phyloP scores from a whole-genome alignment of 2,888 invertebrate genomes.

The Acheta domesticus region DNA sequence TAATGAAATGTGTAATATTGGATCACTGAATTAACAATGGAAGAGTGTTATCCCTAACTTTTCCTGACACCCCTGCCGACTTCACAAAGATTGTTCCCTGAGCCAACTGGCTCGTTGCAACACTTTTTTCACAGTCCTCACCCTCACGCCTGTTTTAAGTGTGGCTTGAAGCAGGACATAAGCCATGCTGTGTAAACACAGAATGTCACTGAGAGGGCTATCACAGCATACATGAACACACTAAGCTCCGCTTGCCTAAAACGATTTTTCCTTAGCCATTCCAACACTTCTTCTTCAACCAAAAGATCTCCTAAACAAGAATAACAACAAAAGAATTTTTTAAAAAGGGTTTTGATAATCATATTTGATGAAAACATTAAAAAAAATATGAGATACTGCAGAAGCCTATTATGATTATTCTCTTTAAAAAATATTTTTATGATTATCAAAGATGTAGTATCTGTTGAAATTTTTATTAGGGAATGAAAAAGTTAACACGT shows the following conservation, averaged over 20 bases:
- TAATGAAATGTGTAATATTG: no score
- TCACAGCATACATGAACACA: constrained; percentile 89
- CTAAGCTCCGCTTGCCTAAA: constrained; percentile 90
- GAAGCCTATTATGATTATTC: no score
- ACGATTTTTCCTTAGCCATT: constrained; percentile 89
- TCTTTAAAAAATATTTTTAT: not conserved
- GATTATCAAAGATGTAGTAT: no score
- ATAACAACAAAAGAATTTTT: not conserved
- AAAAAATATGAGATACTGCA: not conserved
- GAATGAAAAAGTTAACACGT: no score
- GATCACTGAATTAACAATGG: no score
- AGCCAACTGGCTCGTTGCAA: not conserved
- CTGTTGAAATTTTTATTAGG: no score
- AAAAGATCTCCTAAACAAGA: constrained; percentile 67
- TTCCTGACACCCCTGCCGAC: not conserved
- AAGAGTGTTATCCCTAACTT: not conserved
- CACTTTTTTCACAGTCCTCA: not conserved
- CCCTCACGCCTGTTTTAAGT: constrained; percentile 47
- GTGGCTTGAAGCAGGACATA: constrained; percentile 81
- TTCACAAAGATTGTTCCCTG: not conserved
- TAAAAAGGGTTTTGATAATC: constrained; percentile 20
- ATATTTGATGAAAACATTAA: not conserved
- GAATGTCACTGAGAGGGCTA: constrained; percentile 81
- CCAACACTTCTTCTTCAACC: constrained; percentile 80
- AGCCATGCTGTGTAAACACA: constrained; percentile 87